Evolutionary conservation across 2,797 vertebrate genomes (phyloP), one percentile per base, ranked within the genome.

Genomic region (Aphelocoma californica): DNA sequence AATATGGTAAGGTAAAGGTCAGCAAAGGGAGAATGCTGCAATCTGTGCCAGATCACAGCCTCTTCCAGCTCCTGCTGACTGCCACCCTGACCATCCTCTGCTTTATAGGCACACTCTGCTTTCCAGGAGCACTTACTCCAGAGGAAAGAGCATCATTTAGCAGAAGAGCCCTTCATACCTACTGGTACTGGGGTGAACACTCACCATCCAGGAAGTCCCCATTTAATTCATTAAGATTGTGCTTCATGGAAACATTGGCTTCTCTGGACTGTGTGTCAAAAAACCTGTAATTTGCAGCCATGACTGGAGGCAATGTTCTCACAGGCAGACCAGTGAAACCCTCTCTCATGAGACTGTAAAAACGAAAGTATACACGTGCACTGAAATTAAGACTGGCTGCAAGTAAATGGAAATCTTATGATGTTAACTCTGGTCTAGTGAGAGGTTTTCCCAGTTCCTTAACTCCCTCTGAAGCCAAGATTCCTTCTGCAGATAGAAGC

Each of bases 261-360:
- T 36, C 54, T 38, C 11, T 47, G 34, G 54, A 28, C 19, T 57
- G 10, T 6, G 8, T 26, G 44, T 17, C 65, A 65, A 44, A 86
- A 66, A 6, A 4, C 2, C 32, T 6, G 0, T 5, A 0, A 54
- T 24, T 84, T 82, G 47, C 12, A 9, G 5, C 50, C 51, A 36
- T 10, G 1, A 17, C 0, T 21, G 38, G 14, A 84, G 36, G 53
- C 10, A 28, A 73, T 29, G 16, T 51, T 79, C 40, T 34, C 61
- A n/a, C 0, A 7, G 44, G 48, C 25, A 61, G 54, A 83, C 23
- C 32, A 40, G 23, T 6, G 24, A 69, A 50, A 70, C 26, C 18
- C 0, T 32, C 72, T 40, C n/a, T 73, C 17, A 1, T 7, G 3
- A 56, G 44, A 38, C 25, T 38, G 57, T 14, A 74, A 47, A 94